Conservation (phyloP, 2,797 vertebrate genomes). For the Mormyrus proboscirostris region DNA sequence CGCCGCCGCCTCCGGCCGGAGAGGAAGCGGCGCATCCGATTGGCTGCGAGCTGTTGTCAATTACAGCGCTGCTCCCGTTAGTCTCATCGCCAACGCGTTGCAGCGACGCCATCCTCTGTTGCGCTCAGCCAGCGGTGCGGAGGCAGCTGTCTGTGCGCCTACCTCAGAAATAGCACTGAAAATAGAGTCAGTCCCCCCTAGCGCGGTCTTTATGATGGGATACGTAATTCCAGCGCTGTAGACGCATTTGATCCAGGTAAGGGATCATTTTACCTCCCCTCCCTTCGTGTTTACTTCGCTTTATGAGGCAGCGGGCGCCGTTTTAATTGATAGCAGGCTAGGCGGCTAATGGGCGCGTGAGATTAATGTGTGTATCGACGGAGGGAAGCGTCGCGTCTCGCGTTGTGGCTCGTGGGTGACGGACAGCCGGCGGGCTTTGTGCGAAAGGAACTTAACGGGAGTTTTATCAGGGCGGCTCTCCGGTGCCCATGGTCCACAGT, state of each 20-base stretch:
- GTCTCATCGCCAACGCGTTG: slow-evolving; percentile 49
- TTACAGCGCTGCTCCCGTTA: slow-evolving; percentile 34
- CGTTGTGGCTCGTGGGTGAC: not conserved
- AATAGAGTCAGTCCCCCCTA: not conserved
- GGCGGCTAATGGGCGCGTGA: not conserved
- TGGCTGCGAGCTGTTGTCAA: slow-evolving; percentile 32
- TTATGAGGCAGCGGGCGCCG: slow-evolving; percentile 5
- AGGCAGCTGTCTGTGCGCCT: slow-evolving; percentile 18
- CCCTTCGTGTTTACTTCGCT: not conserved
- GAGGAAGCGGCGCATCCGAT: not conserved
- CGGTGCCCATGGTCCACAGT: not conserved
- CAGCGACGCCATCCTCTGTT: slow-evolving; percentile 54
- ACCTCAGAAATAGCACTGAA: slow-evolving; percentile 9
- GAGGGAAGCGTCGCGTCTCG: not conserved
- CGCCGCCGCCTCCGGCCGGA: not conserved
- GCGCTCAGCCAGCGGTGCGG: slow-evolving; percentile 35
- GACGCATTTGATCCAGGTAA: slow-evolving; percentile 40
- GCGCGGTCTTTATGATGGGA: slow-evolving; percentile 36
- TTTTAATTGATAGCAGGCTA: slow-evolving; percentile 19
- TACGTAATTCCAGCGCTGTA: slow-evolving; percentile 32
- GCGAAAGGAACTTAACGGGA: not conserved
- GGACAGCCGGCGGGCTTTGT: not conserved
- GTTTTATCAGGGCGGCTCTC: not conserved
- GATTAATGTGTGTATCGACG: slow-evolving; percentile 11
- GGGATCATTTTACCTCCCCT: not conserved